Evolutionary conservation across 2,113 vertebrate genomes (phyloP).

Genomic region (Semnornis frantzii): DNA sequence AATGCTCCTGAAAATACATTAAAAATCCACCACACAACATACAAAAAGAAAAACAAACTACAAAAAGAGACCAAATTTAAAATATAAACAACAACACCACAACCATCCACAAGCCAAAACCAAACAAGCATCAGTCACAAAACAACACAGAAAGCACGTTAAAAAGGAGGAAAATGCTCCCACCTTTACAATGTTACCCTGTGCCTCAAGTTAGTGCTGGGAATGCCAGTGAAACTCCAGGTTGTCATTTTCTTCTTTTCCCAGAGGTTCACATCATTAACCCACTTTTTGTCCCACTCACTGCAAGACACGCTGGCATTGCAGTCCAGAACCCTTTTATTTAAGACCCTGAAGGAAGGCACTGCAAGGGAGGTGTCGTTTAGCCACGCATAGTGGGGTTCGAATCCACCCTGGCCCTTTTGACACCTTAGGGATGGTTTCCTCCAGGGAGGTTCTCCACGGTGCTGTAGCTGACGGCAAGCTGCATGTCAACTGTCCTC

Average conservation of each 20-base stretch:
- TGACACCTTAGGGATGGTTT: rapidly evolving
- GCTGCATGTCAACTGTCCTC: rapidly evolving
- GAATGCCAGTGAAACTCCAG: neutral
- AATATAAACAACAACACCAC: too few relatives aligned
- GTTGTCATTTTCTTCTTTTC: neutral
- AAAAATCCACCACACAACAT: too few relatives aligned
- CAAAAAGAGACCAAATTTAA: too few relatives aligned
- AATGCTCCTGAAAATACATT: neutral
- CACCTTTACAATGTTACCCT: neutral
- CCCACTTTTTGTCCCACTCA: rapidly evolving
- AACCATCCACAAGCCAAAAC: too few relatives aligned
- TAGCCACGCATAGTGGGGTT: rapidly evolving
- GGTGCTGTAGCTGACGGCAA: neutral
- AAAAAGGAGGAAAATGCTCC: neutral
- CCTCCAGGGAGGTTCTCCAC: rapidly evolving
- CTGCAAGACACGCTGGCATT: rapidly evolving
- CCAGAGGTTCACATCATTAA: neutral
- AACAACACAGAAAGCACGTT: neutral
- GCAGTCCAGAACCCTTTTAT: neutral
- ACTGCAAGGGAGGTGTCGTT: neutral
- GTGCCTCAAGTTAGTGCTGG: neutral
- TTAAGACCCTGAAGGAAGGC: neutral
- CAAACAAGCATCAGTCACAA: neutral
- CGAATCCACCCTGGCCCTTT: rapidly evolving
- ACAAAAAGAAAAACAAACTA: too few relatives aligned